Base-by-base conservation (phyloP, 2,888 invertebrate species). In the Cantharis rustica region DNA sequence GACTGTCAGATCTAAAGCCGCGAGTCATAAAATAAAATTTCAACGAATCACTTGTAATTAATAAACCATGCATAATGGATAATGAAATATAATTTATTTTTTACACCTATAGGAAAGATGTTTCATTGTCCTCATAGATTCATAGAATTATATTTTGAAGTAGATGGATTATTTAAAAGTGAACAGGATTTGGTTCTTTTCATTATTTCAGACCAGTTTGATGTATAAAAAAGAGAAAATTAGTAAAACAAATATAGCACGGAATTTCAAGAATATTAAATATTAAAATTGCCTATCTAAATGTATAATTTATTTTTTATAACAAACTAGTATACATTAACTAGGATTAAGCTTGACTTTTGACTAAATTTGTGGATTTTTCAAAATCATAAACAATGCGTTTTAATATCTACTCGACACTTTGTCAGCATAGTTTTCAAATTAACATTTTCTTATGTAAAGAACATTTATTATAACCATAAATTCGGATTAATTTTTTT, bases 181-280 rank as follows among this genome's bases (percentile, higher is more conserved):
- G 47, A 47, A 47, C 47, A 47, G 47, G 47, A 47, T 47, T 47
- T n/a, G 2, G 47, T 47, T 47, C n/a, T n/a, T 47, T 47, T 47
- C n/a, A 47, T 47, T 47, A n/a, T 47, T 47, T n/a, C n/a, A n/a
- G 47, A 47, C 47, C 47, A 47, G 47, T 47, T 47, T 47, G 47
- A n/a, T 47, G 9, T n/a, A 47, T 47, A 47, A 47, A 47, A 47
- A 47, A 47, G 79, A 79, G 76, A 79, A 79, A 81, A 81, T 82
- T 81, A 80, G 78, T 78, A 80, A 82, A 82, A 80, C 81, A 82
- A 82, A 82, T 82, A 82, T 82, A 79, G 78, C 81, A 80, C 77
- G 79, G 64, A 79, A 81, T 75, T 81, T 81, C 79, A 79, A 75
- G 76, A 73, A 68, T 69, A 76, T 72, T 71, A 78, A 76, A 79